These are phyloP conservation scores for Epirrhoe tristata DNA, from an alignment of 2,888 invertebrate genomes.

Conservation along the genomic window DNA sequence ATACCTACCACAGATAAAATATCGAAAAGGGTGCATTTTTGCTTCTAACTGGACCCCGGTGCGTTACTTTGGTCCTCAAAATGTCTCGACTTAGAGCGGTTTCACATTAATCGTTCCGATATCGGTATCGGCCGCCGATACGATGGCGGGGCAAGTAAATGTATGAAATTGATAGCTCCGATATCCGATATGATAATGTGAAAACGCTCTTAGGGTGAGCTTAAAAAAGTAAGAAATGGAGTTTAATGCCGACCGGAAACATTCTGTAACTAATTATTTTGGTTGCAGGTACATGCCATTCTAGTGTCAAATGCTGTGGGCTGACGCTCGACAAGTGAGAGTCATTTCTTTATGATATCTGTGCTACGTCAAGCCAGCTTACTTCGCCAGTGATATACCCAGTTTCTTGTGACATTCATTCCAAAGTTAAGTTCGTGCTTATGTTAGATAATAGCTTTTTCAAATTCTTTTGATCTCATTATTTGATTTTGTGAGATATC, in stretches of 20 bases:
- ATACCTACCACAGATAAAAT: no score
- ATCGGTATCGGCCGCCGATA: no score
- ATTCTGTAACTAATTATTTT: conserved; percentile 30
- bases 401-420: neutral
- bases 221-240: neutral
- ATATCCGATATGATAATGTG: no score
- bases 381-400: neutral
- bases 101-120: no score
- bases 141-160: no score
- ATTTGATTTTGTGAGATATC: conserved; percentile 1
- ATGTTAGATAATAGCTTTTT: conserved; percentile 18
- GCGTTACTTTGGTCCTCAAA: no score
- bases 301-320: conserved; percentile 2
- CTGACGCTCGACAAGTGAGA: conserved; percentile 1
- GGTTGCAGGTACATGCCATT: conserved; percentile 52
- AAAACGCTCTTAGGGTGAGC: no score
- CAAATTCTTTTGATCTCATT: conserved; percentile 36
- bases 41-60: no score
- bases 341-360: neutral
- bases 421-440: conserved; percentile 17
- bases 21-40: no score
- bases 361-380: neutral
- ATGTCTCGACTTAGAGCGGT: no score
- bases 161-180: no score
- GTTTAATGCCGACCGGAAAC: neutral